Evolutionary conservation across 2,888 invertebrate species (phyloP), one percentile per base, ranked within the genome.

Genomic region (Sarcophaga carnaria): DNA sequence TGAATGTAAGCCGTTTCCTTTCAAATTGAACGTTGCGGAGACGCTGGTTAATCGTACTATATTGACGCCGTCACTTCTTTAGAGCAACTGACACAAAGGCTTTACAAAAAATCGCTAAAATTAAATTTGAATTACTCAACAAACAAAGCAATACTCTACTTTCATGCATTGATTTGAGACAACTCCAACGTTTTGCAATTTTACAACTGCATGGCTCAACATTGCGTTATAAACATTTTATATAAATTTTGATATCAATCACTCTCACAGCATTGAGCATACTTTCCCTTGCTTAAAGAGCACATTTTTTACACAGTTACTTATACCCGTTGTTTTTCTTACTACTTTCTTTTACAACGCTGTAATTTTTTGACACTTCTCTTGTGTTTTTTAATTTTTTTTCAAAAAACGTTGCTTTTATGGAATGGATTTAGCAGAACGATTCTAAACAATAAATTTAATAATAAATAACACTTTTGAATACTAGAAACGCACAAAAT

Each of bases 391-490:
- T 54, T 54, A 14, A 37, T 8, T 37, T 14, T 14, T 49, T 77
- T 83, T 72, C 22, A 79, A 72, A 83, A 83, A 70, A 84, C 79
- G 79, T 75, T 79, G 79, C 74, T 70, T 75, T 25, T 37, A 22
- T 71, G 12, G 22, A 76, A 45, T 22, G 66, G 27, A 11, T 77
- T 47, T 69, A 49, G 22, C 20, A 37, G 62, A 69, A 45, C 49
- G 37, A 25, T 25, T n/a, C 11, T 63, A 66, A 72, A 49, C 37
- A 62, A 72, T 54, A 20, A 10, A 17, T 54, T 54, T 54, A 14
- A 54, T 54, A 17, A 71, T 45, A 27, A 27, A 66, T 63, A 49
- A 27, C 22, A 60, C 25, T n/a, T 66, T 49, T 6, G 22, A 22
- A 20, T 4, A 22, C 2, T 20, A 54, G 11, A 11, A 12, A 20